These are phyloP conservation scores for Idaea biselata DNA, from an alignment of 2,888 invertebrate genomes.

Conservation along the genomic window DNA sequence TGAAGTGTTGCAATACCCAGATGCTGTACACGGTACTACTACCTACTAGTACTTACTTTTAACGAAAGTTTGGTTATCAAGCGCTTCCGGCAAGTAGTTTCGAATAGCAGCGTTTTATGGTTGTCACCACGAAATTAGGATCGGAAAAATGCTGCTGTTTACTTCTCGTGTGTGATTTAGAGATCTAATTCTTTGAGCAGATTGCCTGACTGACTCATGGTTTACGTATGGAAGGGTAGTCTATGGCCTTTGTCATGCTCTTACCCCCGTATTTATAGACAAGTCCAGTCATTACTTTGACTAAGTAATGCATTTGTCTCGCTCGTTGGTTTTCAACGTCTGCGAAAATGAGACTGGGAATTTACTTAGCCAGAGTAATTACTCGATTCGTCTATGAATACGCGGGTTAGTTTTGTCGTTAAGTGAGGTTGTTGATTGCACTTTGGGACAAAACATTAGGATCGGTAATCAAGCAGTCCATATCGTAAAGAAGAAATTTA, in stretches of 20 bases:
- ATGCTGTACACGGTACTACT: too few species aligned
- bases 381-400: too few species aligned
- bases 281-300: too few species aligned
- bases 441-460: background rate
- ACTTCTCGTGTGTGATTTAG: background rate
- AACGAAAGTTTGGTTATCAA: background rate
- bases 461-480: background rate
- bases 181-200: background rate
- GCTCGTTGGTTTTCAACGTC: too few species aligned
- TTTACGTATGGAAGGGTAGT: background rate
- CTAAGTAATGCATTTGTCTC: too few species aligned
- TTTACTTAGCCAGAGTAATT: too few species aligned
- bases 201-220: background rate
- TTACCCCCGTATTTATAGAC: too few species aligned
- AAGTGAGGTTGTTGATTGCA: background rate
- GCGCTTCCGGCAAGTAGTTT: background rate
- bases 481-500: background rate
- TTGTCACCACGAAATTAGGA: slow-evolving; percentile 1
- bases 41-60: background rate
- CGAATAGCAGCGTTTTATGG: background rate
- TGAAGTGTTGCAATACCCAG: too few species aligned
- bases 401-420: background rate
- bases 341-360: too few species aligned
- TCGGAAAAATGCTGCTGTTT: background rate
- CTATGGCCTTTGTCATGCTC: background rate